Evolutionary conservation across 2,888 invertebrate species (phyloP).

Genomic region (Mesorhabditis sp.): DNA sequence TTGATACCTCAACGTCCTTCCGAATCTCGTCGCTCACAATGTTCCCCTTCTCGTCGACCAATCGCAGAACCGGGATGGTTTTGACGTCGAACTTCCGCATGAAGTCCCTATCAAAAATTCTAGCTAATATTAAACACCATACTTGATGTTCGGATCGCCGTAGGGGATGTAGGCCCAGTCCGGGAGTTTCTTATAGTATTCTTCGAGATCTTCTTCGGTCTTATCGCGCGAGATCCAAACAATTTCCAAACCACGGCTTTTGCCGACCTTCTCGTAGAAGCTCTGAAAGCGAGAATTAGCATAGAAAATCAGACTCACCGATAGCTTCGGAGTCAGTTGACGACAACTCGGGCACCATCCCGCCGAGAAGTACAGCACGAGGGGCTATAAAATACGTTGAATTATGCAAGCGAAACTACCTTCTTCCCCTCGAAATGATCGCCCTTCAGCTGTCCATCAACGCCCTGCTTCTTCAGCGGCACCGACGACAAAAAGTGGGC

Average conservation of each 20-base stretch:
- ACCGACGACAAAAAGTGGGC: conserved; percentile 29
- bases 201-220: conserved; percentile 44
- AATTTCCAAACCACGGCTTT: conserved; percentile 32
- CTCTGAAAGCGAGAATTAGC: conserved; percentile 19
- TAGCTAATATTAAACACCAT: conserved; percentile 8
- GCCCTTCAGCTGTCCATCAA: conserved; percentile 23
- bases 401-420: conserved; percentile 13
- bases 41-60: conserved; percentile 39
- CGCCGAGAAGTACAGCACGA: conserved; percentile 50
- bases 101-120: conserved; percentile 33
- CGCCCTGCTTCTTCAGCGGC: conserved; percentile 30
- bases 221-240: conserved; percentile 49
- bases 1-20: conserved; percentile 37
- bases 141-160: conserved; percentile 43
- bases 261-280: conserved; percentile 42
- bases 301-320: conserved; percentile 15
- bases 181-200: conserved; percentile 47
- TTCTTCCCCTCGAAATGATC: conserved; percentile 29
- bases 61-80: conserved; percentile 40
- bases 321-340: conserved; percentile 47
- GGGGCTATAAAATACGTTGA: conserved; percentile 24
- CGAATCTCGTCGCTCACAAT: conserved; percentile 40
- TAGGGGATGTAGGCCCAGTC: conserved; percentile 50
- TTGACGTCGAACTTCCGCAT: conserved; percentile 40
- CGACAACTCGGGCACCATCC: conserved; percentile 52